A percentile compares a stretch with the other conserved stretches of the same genome.
These are phyloP conservation scores for Microtus pennsylvanicus DNA, from an alignment of 2,113 vertebrate species.

Conservation along the genomic window DNA sequence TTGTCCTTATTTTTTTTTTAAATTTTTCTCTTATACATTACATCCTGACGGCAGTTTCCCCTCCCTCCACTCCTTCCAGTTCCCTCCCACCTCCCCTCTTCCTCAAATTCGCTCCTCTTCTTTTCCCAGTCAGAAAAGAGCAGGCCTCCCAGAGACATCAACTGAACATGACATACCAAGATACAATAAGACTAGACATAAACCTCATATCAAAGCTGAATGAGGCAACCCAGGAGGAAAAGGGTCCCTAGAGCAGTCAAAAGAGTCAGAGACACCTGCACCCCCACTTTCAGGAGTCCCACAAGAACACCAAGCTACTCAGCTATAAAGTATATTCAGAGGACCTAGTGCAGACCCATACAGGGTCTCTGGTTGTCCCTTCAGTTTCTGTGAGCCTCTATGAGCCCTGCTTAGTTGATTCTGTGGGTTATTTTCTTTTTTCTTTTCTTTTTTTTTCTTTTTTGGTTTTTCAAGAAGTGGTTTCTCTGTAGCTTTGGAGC, in stretches of 20 bases:
- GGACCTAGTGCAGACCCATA: neutral
- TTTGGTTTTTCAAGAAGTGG: too few species aligned
- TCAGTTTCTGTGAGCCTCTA: neutral
- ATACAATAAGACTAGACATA: neutral
- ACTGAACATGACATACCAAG: neutral
- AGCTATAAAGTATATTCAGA: neutral
- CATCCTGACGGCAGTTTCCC: neutral
- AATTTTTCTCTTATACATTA: neutral
- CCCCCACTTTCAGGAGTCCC: neutral
- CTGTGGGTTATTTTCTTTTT: neutral
- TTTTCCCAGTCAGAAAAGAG: neutral
- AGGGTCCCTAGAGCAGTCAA: neutral
- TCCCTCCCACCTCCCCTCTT: neutral
- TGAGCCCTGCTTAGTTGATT: neutral
- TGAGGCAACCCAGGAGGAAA: neutral
- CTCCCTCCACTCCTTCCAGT: neutral
- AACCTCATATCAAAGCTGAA: neutral
- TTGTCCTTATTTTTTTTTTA: too few species aligned
- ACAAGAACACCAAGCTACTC: neutral
- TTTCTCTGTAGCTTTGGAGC: too few species aligned
- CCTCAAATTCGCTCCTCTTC: neutral
- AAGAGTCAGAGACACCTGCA: neutral
- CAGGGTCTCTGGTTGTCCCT: neutral
- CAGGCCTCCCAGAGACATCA: neutral
- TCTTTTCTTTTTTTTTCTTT: too few species aligned